Base-by-base conservation (phyloP, 2,888 invertebrate genomes). In the Polymixis lichenea region DNA sequence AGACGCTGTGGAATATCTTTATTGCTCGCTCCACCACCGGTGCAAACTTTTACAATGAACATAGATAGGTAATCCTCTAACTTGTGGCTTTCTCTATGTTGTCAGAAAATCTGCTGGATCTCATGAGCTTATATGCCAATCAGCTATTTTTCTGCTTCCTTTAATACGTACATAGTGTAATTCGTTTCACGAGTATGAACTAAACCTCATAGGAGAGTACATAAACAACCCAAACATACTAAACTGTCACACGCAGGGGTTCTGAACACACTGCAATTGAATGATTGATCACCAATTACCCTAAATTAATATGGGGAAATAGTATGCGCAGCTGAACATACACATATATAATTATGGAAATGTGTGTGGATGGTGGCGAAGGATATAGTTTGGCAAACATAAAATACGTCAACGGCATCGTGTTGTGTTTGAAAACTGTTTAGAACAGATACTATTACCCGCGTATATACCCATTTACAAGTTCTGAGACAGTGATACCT, bases 211-310 rank as follows among this genome's bases (percentile, higher is more conserved):
- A 32, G 13, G 28, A 8, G 46, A 55, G 28, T 46, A 56, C 28
- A 56, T 17, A 15, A 25, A 22, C 13, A 68, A 60, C 22, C 17
- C 32, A 1, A 72, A 71, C 15, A 56, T n/a, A 28, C 0, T 25
- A 58, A n/a, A 3, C 49, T 75, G 58, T 43, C 76, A 75, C 75
- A 32, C 19, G 60, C 68, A 64, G 32, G 43, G n/a, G 38, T 75
- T 60, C 17, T 25, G 2, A 80, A 68, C 38, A 69, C 22, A 55
- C 15, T 75, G 60, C 82, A 65, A 46, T 65, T 13, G 65, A 82
- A 65, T 79, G 82, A 79, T 79, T 49, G 82, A 79, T 79, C 68
- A 75, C 67, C 62, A n/a, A n/a, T 43, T 49, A 43, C 58, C 58
- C 28, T 49, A 49, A 68, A 64, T 74, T 75, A 75, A 53, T 53